Base-by-base conservation (phyloP, 2,888 invertebrate species). In the Drosophila nr. medialis region DNA sequence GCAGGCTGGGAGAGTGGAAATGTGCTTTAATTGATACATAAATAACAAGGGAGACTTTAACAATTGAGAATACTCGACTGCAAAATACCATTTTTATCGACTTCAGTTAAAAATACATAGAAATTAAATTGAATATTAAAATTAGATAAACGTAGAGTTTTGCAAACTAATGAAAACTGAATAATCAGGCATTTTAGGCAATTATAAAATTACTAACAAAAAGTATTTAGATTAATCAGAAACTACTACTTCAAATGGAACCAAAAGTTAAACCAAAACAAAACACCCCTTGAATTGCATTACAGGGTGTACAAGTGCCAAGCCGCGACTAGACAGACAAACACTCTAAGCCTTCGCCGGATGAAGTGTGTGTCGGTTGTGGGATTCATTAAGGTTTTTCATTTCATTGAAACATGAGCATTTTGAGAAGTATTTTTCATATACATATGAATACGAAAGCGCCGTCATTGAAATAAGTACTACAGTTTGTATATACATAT, bases 381-480 rank as follows among this genome's bases (percentile, higher is more conserved):
- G 71, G 49, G 49, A 81, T 80, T 82, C 82, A 82, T 82, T 82
- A 82, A 80, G 80, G 75, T 74, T 82, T 82, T 77, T 74, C 73
- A 77, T 80, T 77, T 81, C 75, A 82, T 82, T 82, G 82, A 82
- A 80, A 82, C 75, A 73, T 67, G 75, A 77, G 73, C 62, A 65
- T 69, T 81, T 79, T 40, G 53, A 63, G 66, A 59, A 72, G 68
- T 55, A 63, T 75, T 77, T 80, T 73, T 74, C 83, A 72, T 68
- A 64, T 62, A 72, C 65, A 65, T 68, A 67, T 80, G 74, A 77
- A 77, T 74, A 50, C 50, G 62, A 64, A 62, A 69, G 61, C 53
- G 58, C 24, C 27, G 38, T 42, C 61, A 64, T 71, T 65, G 58
- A 68, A 76, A 79, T 69, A 72, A 64, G 50, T 61, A 58, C 50